Base-by-base conservation (phyloP, 92 coral and sea anemone species). In the Metridium senile region DNA sequence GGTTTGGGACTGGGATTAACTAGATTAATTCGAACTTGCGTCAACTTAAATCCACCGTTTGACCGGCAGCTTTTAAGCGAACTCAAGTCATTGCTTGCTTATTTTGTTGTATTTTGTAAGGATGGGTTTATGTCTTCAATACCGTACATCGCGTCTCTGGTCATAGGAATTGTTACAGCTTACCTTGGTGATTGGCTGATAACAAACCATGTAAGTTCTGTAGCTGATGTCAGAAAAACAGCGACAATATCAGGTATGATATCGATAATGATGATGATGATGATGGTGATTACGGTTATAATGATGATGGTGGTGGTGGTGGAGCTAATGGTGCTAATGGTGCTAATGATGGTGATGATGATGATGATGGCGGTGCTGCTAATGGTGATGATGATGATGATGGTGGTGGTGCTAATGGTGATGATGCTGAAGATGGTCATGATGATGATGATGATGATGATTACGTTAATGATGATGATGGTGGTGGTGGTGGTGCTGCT, bases 101-200 rank as follows among this genome's bases (percentile, higher is more conserved):
- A n/a, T n/a, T n/a, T n/a, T n/a, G n/a, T n/a, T n/a, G n/a, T n/a
- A n/a, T n/a, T n/a, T n/a, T n/a, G n/a, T n/a, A n/a, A 93, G 98
- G 88, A 93, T 78, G 97, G 98, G 26, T 20, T 90, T 28, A 29
- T 90, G 43, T 93, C 98, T n/a, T 93, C 93, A 22, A 72, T 93
- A 28, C 98, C 98, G 0, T 93, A 77, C 71, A 33, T 81, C 43
- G 73, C 67, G 23, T 57, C 33, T 81, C 85, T 73, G 43, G 2
- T 93, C 20, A 0, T 82, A 47, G 62, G 77, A 25, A 57, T 88
- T 46, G 4, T 62, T 13, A 74, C 61, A 26, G 88, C 91, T n/a
- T 58, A 71, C 1, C 62, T 88, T 27, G 91, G 89, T 2, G 98
- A 93, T 64, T 83, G 64, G 79, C 59, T 90, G 57, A 86, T 95